phyloP scores from a whole-genome alignment of 2,113 vertebrate species.

The Seriola dumerili region DNA sequence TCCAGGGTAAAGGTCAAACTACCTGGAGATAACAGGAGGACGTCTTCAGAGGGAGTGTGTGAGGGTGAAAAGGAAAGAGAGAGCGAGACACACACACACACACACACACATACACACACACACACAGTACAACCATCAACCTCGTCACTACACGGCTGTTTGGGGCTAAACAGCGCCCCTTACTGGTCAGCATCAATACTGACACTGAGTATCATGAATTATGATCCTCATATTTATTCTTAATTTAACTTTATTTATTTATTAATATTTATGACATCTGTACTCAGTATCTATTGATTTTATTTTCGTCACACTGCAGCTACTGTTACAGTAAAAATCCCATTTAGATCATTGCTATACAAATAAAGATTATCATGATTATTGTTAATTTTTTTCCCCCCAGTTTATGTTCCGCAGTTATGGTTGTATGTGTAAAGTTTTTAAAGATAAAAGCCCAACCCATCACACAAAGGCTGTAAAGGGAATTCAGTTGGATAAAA shows the following conservation, averaged over 20 bases:
- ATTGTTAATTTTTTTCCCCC: not conserved
- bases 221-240: too few species aligned
- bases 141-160: not conserved
- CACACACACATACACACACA: not conserved
- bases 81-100: not conserved
- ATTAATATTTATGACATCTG: too few species aligned
- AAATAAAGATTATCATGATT: not conserved
- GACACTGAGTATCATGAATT: not conserved
- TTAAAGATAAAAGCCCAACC: too few species aligned
- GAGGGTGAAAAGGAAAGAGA: not conserved
- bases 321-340: not conserved
- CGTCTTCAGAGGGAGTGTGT: conserved; percentile 27
- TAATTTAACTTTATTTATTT: too few species aligned
- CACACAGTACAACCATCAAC: not conserved
- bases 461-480: too few species aligned
- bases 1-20: conserved; percentile 60
- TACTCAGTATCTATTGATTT: not conserved
- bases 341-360: not conserved
- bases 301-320: too few species aligned
- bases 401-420: too few species aligned
- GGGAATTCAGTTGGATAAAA: too few species aligned
- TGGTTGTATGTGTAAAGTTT: too few species aligned
- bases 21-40: conserved; percentile 41
- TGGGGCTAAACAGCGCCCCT: conserved; percentile 36
- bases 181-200: conserved; percentile 27